Evolutionary conservation across 2,113 vertebrate species (phyloP).

Genomic region (Erpornis zantholeuca): DNA sequence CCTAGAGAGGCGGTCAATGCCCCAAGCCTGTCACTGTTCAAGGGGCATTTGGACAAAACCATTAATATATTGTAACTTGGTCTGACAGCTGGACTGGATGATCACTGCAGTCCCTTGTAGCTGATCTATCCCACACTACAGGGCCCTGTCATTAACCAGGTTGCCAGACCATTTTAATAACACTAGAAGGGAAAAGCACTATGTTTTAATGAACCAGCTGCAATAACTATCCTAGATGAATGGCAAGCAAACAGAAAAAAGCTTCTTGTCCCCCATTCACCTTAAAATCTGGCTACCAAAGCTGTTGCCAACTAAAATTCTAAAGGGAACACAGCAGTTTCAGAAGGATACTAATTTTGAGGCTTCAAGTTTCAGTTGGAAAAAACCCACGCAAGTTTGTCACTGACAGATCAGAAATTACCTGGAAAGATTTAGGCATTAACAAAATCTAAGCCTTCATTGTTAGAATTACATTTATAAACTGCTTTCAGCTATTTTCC

Average conservation of each 20-base stretch:
- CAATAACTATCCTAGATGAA: not conserved
- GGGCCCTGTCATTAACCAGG: not conserved
- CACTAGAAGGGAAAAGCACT: not conserved
- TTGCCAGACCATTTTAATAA: not conserved
- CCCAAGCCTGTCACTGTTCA: not conserved
- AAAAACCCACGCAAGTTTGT: not conserved
- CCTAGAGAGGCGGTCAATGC: fast-evolving
- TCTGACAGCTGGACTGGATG: not conserved
- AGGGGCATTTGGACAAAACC: not conserved
- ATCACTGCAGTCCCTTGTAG: not conserved
- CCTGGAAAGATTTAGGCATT: not conserved
- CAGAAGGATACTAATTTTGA: not conserved
- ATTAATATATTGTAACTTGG: not conserved
- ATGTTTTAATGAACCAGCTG: not conserved
- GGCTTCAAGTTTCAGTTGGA: not conserved
- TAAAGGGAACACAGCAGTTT: not conserved
- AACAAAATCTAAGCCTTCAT: not conserved
- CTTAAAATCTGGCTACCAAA: not conserved
- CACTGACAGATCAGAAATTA: not conserved
- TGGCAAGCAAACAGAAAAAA: not conserved
- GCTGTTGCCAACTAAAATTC: not conserved
- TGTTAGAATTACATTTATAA: not conserved
- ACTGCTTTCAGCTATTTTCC: not conserved
- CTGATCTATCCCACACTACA: not conserved
- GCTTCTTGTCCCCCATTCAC: fast-evolving